phyloP scores from a whole-genome alignment of 1,140 invertebrate species.

The Ectropis grisescens region DNA sequence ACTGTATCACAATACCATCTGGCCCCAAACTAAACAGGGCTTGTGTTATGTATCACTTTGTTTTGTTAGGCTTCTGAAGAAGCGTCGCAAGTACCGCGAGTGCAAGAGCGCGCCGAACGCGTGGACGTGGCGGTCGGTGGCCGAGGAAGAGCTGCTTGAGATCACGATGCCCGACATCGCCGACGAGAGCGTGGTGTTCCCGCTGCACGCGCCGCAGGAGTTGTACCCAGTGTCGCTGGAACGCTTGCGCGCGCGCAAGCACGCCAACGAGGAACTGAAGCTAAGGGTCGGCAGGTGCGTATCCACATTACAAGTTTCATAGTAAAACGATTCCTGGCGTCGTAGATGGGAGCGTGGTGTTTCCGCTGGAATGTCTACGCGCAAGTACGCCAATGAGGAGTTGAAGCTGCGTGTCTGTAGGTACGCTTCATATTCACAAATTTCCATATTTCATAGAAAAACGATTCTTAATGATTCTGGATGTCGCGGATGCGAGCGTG shows the following conservation, averaged over 20 bases:
- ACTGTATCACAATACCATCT: too few relatives aligned
- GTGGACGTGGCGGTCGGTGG: constrained; percentile 58
- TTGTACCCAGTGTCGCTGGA: constrained; percentile 35
- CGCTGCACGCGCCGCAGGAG: constrained; percentile 69
- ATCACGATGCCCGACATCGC: constrained; percentile 47
- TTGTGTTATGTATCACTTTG: too few relatives aligned
- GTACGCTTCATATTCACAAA: too few relatives aligned
- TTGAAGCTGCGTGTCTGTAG: too few relatives aligned
- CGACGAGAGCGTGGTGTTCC: constrained; percentile 67
- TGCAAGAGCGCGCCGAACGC: constrained; percentile 21
- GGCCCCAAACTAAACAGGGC: too few relatives aligned
- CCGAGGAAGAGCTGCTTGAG: constrained; percentile 43
- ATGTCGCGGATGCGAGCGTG: constrained; percentile 52
- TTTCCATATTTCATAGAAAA: too few relatives aligned
- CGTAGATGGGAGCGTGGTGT: too few relatives aligned
- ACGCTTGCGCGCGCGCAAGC: constrained; percentile 32
- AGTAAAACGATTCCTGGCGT: too few relatives aligned
- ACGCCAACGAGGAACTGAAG: constrained; percentile 34
- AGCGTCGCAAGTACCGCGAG: constrained; percentile 45
- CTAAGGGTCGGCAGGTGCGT: constrained; percentile 32
- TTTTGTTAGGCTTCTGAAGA: constrained; percentile 39
- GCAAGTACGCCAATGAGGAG: too few relatives aligned
- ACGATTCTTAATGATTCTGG: constrained; percentile 37
- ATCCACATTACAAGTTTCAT: too few relatives aligned
- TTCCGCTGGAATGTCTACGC: too few relatives aligned